Base-by-base conservation (phyloP, 2,113 vertebrate species). In the Numida meleagris region DNA sequence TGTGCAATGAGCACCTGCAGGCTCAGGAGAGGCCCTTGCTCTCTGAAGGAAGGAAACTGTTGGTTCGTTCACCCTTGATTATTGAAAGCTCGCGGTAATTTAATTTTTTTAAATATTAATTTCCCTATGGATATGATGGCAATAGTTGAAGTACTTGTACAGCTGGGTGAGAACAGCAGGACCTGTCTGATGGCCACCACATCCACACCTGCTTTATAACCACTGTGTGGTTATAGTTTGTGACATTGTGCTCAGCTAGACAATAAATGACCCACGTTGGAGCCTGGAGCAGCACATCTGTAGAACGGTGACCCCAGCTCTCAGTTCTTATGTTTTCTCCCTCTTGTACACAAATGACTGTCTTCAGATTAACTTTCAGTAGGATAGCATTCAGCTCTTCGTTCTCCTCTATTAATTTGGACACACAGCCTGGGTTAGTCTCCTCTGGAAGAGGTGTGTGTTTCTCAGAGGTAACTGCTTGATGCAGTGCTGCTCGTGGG, bases 71-170 rank as follows among this genome's bases (percentile, higher is more conserved):
- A 25, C 31, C 33, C 16, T 51, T 38, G n/a, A 20, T 45, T 33
- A n/a, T 33, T 51, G 4, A 45, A 43, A 36, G n/a, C 11, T 43
- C 1, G 0, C 7, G 18, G 8, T 33, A 1, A 25, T 43, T 43
- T 10, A 6, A 1, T 21, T 36, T 1, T 46, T 21, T 46, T 46
- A 9, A 46, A 46, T 46, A 20, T 46, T 19, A 10, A 46, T 46
- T 46, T 2, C 14, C 50, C 42, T 12, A 0, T 7, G 34, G 31
- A 21, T 33, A 18, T 4, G 36, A 13, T 13, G 50, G 42, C 8
- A 58, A 19, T 2, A 51, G 21, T 13, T 4, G 14, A 55, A 48
- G 34, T 9, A 16, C 9, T 17, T 23, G 68, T 38, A 51, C 4
- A 0, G 5, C 6, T 14, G 8, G 10, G 34, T 45, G 45, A 51